Base-by-base conservation (phyloP, 2,113 vertebrate genomes). In the Marmota flaviventris region DNA sequence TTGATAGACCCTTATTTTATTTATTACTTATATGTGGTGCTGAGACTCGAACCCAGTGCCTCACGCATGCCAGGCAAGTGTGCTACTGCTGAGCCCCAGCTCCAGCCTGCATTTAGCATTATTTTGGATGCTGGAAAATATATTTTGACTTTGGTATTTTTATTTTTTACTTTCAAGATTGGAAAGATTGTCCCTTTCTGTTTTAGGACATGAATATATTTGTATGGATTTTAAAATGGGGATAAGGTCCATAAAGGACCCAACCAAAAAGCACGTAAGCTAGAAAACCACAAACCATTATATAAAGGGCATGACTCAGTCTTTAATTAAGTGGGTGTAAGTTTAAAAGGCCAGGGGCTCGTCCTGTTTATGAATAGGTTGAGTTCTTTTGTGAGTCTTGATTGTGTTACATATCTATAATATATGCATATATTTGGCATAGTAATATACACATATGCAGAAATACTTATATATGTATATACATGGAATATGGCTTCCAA, bases 311-410 rank as follows among this genome's bases (percentile, higher is more conserved):
- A 73, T 27, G 75, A 79, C 51, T 67, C 24, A 48, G 32, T 53
- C 92, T 94, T 94, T 58, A 91, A 70, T 75, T 93, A 87, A 92
- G 17, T 22, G 37, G 24, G 53, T 63, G 37, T 94, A 75, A 51
- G 42, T 42, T 42, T 42, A 5, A 42, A 14, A 34, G 0, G 42
- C 16, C 12, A 92, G 4, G 0, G 51, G 4, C 84, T 65, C 12
- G 53, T 91, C 84, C 12, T 81, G 12, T 70, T 79, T 75, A 75
- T 85, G 77, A 90, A 84, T 14, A 58, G 14, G 65, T 63, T 78
- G 10, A 42, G 45, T 83, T 89, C 39, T 90, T 73, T 53, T 61
- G n/a, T 75, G 48, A 56, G 1, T 51, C 34, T 87, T 84, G 73
- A 78, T 69, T 78, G 4, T 53, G 13, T 78, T 88, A 11, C 2